These are phyloP conservation scores for Coptodon rendalli DNA, from an alignment of 2,113 vertebrate species.

Conservation along the genomic window DNA sequence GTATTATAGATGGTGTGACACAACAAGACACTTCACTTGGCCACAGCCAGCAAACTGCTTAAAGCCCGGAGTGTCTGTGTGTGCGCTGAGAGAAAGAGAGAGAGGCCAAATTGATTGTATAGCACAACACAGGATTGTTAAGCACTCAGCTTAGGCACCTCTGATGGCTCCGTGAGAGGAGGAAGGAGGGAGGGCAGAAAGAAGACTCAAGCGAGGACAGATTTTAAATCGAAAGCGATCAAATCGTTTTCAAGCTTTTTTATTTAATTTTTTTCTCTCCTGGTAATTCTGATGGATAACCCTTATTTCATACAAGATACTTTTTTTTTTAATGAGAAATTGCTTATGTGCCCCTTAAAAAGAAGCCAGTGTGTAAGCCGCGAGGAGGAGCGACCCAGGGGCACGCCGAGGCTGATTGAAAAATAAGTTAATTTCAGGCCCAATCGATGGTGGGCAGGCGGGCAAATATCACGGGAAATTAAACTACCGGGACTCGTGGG, in stretches of 20 bases:
- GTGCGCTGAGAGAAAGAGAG: constrained; percentile 2
- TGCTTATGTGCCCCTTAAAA: constrained; percentile 83
- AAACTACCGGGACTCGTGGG: constrained; percentile 92
- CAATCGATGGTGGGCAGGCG: constrained; percentile 99
- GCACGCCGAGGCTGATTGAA: constrained; percentile 96
- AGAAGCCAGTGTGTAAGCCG: constrained; percentile 68
- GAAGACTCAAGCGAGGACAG: background rate
- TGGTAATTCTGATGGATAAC: constrained; percentile 66
- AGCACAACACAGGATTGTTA: constrained; percentile 51
- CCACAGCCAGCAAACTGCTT: constrained; percentile 4
- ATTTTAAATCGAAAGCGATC: constrained; percentile 69
- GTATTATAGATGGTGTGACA: constrained; percentile 20
- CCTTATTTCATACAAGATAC: constrained; percentile 68
- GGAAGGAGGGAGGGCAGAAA: background rate
- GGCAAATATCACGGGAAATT: constrained; percentile 99
- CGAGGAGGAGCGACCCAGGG: constrained; percentile 89
- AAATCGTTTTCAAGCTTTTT: constrained; percentile 53
- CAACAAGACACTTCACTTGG: constrained; percentile 27
- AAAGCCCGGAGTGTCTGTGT: constrained; percentile 25
- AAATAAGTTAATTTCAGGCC: constrained; percentile 99
- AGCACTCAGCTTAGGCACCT: constrained; percentile 44
- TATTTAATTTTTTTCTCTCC: background rate
- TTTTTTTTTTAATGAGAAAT: constrained; percentile 79
- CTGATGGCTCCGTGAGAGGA: constrained; percentile 4
- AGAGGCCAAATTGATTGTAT: constrained; percentile 49